Evolutionary conservation across 2,113 vertebrate genomes (phyloP), one percentile per base, ranked within the genome.

Genomic region (Brevimyrus niger): DNA sequence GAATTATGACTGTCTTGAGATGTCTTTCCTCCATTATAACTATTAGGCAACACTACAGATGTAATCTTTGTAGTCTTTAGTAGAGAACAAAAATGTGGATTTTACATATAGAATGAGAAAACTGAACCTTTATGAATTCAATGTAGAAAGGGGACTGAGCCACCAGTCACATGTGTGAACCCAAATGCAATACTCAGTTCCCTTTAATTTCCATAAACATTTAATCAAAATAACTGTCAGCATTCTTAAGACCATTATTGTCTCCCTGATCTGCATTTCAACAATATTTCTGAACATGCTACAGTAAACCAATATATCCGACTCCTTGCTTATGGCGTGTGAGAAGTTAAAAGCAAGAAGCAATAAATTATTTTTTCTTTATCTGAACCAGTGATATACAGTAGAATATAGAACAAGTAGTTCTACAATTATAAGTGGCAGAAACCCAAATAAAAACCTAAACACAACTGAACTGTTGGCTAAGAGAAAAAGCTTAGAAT

Each of bases 361-460:
- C 96, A 99, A 99, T 99, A 99, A 99, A 98, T 99, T 99, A 98
- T 97, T 93, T 55, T 94, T 97, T 96, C 96, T 97, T 97, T 97
- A 97, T 96, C 95, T 95, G 95, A 97, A 97, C 97, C 97, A 97
- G 97, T 97, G 97, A 98, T 97, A 97, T 97, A 99, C 97, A 98
- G 96, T 96, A 96, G 97, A 94, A 97, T 96, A 96, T 89, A 94
- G 93, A 95, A 94, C 96, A 96, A 95, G 95, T 95, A 94, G 95
- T 94, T 95, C 95, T 95, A 95, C 95, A 95, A 96, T 96, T 93
- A 91, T 93, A 95, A 96, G 93, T 91, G 91, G 51, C 91, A 90
- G 87, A 89, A 89, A 87, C 89, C 90, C 89, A 89, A 93, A 94
- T 92, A 90, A 65, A 91, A 93, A 93, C 89, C 86, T 94, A 95